phyloP scores from a whole-genome alignment of 2,888 invertebrate genomes.

The Petrolisthes manimaculis region DNA sequence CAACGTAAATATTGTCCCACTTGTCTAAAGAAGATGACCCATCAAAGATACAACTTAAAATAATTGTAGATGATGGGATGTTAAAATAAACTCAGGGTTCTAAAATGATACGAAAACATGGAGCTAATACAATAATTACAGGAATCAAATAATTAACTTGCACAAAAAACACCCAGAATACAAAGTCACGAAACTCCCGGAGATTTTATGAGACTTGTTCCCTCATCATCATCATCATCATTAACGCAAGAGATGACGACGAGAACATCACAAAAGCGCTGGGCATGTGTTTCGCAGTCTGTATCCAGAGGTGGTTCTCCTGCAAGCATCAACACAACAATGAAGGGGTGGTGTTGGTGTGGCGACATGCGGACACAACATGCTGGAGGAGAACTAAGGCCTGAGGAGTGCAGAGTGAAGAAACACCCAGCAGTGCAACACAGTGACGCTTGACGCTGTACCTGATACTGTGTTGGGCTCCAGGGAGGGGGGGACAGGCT shows the following conservation, averaged over 20 bases:
- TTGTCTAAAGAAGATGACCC: conserved; percentile 2
- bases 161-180: conserved; percentile 5
- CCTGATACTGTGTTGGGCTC: conserved; percentile 66
- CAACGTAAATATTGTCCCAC: too few relatives aligned
- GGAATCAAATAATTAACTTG: conserved; percentile 38
- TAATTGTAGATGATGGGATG: conserved; percentile 50
- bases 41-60: conserved; percentile 46
- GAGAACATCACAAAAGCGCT: conserved; percentile 2
- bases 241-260: neutral
- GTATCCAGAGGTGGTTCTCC: neutral
- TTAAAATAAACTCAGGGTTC: conserved; percentile 45
- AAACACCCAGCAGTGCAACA: conserved; percentile 62
- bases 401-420: conserved; percentile 59
- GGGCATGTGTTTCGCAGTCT: neutral
- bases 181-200: neutral
- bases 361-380: conserved; percentile 63
- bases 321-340: conserved; percentile 14
- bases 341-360: conserved; percentile 50
- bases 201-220: conserved; percentile 8
- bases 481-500: conserved; percentile 65
- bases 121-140: conserved; percentile 45
- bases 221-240: neutral
- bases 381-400: conserved; percentile 62
- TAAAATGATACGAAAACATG: conserved; percentile 41
- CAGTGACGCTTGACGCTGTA: conserved; percentile 64